Percentiles rank a stretch among this genome's conserved stretches.
Evolutionary conservation across 2,888 invertebrate genomes (phyloP).

Genomic region (Podabrus alpinus): DNA sequence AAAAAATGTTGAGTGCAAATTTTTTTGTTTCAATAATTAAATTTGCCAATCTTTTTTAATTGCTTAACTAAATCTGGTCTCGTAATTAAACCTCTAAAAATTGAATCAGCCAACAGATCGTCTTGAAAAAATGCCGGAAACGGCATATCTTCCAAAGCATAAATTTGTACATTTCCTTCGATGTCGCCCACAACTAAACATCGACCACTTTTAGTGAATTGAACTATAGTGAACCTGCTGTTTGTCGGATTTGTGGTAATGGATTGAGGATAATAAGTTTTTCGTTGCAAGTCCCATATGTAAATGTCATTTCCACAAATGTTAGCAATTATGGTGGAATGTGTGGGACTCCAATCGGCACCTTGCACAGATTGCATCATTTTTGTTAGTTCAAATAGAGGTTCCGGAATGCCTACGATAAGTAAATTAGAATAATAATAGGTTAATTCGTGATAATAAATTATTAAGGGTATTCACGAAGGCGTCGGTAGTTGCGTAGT

Average conservation of each 20-base stretch:
- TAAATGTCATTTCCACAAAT: constrained; percentile 69
- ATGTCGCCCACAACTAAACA: constrained; percentile 73
- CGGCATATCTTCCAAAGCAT: constrained; percentile 75
- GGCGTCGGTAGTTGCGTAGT: too few species aligned
- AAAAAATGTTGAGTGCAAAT: too few species aligned
- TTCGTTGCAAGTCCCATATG: constrained; percentile 79
- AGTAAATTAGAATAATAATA: background rate
- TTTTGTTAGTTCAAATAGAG: constrained; percentile 57
- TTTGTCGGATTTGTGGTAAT: constrained; percentile 59
- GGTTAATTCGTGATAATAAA: too few species aligned
- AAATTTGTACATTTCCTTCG: constrained; percentile 68
- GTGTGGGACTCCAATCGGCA: constrained; percentile 74
- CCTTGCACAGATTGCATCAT: constrained; percentile 57
- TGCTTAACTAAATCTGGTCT: constrained; percentile 65
- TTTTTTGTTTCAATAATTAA: constrained; percentile 18
- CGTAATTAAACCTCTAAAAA: constrained; percentile 66
- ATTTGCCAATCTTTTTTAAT: constrained; percentile 60
- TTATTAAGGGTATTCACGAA: too few species aligned
- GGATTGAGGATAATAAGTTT: constrained; percentile 70
- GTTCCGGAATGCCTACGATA: constrained; percentile 52
- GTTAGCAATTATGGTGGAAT: constrained; percentile 74
- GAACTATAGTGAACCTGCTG: constrained; percentile 59
- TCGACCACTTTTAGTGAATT: constrained; percentile 70
- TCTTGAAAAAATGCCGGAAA: constrained; percentile 72
- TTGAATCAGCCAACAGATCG: constrained; percentile 64